Percentiles rank a stretch among this genome's conserved stretches.
These are phyloP conservation scores for Strigamia maritima DNA, from an alignment of 2,888 invertebrate species.

Conservation along the genomic window DNA sequence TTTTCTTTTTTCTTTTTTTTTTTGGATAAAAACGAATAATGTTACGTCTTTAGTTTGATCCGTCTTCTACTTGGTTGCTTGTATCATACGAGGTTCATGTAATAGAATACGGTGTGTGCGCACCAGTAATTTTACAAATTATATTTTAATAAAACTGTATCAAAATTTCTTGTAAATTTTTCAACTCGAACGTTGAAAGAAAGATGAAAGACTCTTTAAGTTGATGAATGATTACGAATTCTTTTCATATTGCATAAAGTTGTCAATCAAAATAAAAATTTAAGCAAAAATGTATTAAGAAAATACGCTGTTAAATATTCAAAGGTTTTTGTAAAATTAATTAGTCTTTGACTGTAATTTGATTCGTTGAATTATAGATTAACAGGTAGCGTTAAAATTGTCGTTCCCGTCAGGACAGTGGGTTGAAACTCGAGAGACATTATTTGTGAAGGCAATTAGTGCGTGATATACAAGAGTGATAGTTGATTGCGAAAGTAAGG, in stretches of 20 bases:
- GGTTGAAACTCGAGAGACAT: neutral
- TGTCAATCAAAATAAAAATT: neutral
- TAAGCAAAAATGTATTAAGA: neutral
- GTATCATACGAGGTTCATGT: neutral
- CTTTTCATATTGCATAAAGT: too few species aligned
- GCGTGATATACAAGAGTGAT: slow-evolving; percentile 27
- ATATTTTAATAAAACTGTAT: neutral
- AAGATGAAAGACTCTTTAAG: neutral
- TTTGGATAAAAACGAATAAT: neutral
- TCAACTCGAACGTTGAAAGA: neutral
- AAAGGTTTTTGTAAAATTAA: too few species aligned
- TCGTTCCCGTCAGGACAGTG: neutral
- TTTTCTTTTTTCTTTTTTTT: neutral
- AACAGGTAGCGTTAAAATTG: neutral
- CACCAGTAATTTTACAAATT: neutral
- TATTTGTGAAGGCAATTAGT: slow-evolving; percentile 21
- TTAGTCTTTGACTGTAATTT: neutral
- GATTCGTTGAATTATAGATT: neutral
- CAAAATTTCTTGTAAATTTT: neutral
- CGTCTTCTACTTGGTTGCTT: neutral
- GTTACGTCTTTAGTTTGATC: neutral
- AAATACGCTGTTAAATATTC: too few species aligned
- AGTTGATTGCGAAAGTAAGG: slow-evolving; percentile 27
- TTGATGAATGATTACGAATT: neutral
- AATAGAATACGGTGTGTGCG: neutral